A percentile compares a stretch with the other conserved stretches of the same genome.
phyloP scores from a whole-genome alignment of 1,140 invertebrate species.

The Neodiprion virginianus region DNA sequence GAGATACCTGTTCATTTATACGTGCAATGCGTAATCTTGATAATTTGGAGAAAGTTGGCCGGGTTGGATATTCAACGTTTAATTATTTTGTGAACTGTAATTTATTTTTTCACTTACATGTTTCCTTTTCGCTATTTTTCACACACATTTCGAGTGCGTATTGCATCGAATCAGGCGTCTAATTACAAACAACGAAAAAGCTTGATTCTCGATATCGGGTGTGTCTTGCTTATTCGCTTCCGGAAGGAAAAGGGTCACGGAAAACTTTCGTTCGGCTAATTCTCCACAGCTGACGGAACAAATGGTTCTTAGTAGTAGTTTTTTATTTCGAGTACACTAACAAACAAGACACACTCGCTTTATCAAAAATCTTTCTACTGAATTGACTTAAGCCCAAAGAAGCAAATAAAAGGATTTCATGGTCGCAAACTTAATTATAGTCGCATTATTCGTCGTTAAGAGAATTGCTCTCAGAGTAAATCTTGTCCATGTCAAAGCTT shows the following conservation, averaged over 20 bases:
- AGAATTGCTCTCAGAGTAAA: constrained; percentile 36
- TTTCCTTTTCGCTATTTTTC: constrained; percentile 19
- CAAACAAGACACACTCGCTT: neutral
- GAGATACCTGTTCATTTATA: neutral
- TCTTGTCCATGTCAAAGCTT: constrained; percentile 36
- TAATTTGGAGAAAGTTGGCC: neutral
- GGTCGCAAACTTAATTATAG: neutral
- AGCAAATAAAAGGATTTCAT: neutral
- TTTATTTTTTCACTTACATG: neutral
- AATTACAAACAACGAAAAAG: neutral
- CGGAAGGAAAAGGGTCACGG: too few relatives aligned
- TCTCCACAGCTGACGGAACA: neutral
- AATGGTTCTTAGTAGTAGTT: neutral
- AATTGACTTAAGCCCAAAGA: neutral
- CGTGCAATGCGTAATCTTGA: neutral
- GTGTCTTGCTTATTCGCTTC: too few relatives aligned
- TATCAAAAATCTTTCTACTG: too few relatives aligned
- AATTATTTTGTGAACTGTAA: constrained; percentile 12
- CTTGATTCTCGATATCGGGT: neutral
- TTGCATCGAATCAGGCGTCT: neutral
- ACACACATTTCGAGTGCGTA: neutral
- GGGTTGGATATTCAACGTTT: neutral
- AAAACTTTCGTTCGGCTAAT: too few relatives aligned
- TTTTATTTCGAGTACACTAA: neutral
- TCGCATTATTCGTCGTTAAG: neutral